Evolutionary conservation across 2,113 vertebrate species (phyloP), one percentile per base, ranked within the genome.

Genomic region (Willisornis vidua): DNA sequence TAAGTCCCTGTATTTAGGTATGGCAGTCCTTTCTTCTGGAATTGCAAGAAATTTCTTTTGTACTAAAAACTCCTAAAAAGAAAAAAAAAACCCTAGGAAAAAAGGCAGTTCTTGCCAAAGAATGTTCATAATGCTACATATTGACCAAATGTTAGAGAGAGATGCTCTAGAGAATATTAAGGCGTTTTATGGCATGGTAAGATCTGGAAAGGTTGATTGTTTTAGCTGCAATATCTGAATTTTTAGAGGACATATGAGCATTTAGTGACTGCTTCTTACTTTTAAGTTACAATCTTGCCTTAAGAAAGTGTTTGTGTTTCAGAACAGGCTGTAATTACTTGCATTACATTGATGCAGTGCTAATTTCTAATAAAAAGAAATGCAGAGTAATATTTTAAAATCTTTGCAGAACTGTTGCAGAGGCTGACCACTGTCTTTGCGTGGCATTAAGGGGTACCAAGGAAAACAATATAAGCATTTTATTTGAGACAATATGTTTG

Each of bases 291-390:
- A 67, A 6, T 46, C 16, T 33, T 46, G 15, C 35, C 29, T 58
- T 78, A 6, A 63, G 52, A 31, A 23, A 46, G 49, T 51, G 39
- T 35, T 89, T 66, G 14, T 71, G 18, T 72, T 86, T 94, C 57
- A 73, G 37, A 57, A 6, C 22, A 66, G 46, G 23, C 24, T 81
- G 35, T 75, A 75, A 48, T 58, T 89, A 33, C 33, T 22, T 86
- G 25, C 1, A 0, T 45, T 28, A 55, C 10, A 10, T 59, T 6
- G 1, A 4, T 76, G 4, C 19, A n/a, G 12, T 59, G 14, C 19
- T 74, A 74, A 18, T 78, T 70, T 59, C 45, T 70, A 68, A 55
- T 59, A 52, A 29, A 58, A 78, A 58, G 39, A 78, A 92, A 43
- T 63, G 20, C 43, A 48, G 18, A 43, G 7, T 73, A 57, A 12